Evolutionary conservation across 2,797 vertebrate genomes (phyloP).

Genomic region (Sardinella longiceps): DNA sequence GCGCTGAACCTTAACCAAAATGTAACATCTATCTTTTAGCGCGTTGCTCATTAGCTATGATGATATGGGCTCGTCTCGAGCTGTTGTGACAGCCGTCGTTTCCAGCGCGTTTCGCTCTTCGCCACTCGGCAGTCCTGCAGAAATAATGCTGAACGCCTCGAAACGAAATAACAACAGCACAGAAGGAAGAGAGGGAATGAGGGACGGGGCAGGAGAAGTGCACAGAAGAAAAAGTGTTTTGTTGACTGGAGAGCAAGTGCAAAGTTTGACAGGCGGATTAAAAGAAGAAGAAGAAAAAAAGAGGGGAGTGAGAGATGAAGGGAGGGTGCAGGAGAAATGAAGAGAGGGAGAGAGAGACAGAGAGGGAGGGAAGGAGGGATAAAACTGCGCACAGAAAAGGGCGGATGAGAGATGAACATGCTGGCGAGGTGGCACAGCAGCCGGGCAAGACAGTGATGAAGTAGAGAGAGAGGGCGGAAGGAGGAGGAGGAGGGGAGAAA

Average conservation of each 20-base stretch:
- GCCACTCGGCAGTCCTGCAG: neutral
- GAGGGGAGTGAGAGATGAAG: slow-evolving; percentile 59
- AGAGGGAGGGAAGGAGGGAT: slow-evolving; percentile 38
- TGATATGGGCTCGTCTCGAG: neutral
- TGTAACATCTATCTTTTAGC: slow-evolving; percentile 18
- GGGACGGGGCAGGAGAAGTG: slow-evolving; percentile 31
- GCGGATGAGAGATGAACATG: slow-evolving; percentile 68
- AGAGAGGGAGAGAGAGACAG: slow-evolving; percentile 43
- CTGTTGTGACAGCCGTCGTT: neutral
- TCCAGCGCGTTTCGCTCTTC: neutral
- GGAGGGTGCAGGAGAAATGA: neutral
- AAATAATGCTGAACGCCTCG: neutral
- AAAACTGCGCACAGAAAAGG: slow-evolving; percentile 43
- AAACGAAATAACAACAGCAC: neutral
- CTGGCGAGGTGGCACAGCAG: slow-evolving; percentile 65
- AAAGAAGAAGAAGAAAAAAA: slow-evolving; percentile 60
- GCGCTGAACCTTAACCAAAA: neutral
- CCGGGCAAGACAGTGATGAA: slow-evolving; percentile 74
- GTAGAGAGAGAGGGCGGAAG: slow-evolving; percentile 59
- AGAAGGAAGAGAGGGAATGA: slow-evolving; percentile 29
- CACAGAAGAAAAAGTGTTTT: slow-evolving; percentile 3
- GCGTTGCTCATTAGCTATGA: neutral
- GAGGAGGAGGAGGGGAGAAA: slow-evolving; percentile 63
- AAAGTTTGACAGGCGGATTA: slow-evolving; percentile 33
- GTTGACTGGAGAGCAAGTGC: slow-evolving; percentile 35